Conservation (phyloP, 1,140 invertebrate genomes). For the Penaeus indicus region DNA sequence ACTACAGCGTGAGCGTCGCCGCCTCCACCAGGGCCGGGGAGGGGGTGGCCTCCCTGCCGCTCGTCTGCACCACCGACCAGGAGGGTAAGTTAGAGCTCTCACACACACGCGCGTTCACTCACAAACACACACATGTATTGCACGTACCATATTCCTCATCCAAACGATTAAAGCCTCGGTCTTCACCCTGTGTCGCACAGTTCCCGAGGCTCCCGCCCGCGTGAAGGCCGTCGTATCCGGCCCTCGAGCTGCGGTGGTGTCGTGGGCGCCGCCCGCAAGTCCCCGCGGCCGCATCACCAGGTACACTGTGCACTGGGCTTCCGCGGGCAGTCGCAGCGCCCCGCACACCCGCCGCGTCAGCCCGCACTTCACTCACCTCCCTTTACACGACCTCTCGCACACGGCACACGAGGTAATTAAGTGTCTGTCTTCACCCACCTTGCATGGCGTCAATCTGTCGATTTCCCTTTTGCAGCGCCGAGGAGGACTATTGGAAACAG, state of each 20-base stretch:
- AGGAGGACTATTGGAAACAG: not conserved
- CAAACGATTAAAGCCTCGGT: not conserved
- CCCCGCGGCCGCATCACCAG: constrained; percentile 72
- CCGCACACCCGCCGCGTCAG: constrained; percentile 38
- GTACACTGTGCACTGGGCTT: constrained; percentile 71
- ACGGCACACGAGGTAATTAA: constrained; percentile 41
- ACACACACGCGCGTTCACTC: not conserved
- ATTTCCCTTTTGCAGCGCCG: not conserved
- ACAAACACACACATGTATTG: not conserved
- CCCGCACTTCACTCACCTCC: constrained; percentile 50
- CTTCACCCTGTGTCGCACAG: constrained; percentile 65
- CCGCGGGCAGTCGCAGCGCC: constrained; percentile 28
- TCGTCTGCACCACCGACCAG: constrained; percentile 72
- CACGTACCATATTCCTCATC: not conserved
- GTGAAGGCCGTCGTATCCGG: constrained; percentile 72
- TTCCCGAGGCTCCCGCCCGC: constrained; percentile 71
- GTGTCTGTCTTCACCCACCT: not conserved
- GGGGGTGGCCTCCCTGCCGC: constrained; percentile 72
- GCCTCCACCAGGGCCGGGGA: constrained; percentile 75
- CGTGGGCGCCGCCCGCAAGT: constrained; percentile 71
- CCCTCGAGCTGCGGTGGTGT: constrained; percentile 70
- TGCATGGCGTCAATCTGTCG: not conserved
- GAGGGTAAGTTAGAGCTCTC: constrained; percentile 70
- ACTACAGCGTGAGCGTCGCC: constrained; percentile 73
- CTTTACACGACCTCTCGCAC: constrained; percentile 50